These are phyloP conservation scores for Charadrius vociferus DNA, from an alignment of 2,113 vertebrate genomes.

Conservation along the genomic window DNA sequence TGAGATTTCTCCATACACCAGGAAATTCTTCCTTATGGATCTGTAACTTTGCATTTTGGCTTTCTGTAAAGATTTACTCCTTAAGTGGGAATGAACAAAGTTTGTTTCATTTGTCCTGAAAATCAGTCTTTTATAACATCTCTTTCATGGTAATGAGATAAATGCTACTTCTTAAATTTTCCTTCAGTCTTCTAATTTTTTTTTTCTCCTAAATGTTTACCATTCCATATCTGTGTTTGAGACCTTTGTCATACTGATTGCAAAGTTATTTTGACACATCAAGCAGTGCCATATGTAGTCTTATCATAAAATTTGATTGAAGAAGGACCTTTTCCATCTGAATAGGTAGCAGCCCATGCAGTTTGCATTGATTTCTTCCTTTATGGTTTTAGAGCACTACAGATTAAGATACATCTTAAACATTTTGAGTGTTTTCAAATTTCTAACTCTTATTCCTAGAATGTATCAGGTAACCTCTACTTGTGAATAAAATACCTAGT, in stretches of 20 bases:
- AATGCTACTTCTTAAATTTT: not conserved
- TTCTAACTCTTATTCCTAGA: not conserved
- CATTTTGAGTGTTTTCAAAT: not conserved
- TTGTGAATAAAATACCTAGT: not conserved
- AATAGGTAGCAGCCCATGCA: not conserved
- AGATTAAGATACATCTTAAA: not conserved
- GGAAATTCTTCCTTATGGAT: not conserved
- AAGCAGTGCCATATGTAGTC: not conserved
- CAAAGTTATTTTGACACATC: constrained; percentile 6
- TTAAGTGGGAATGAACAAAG: not conserved
- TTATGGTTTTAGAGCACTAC: not conserved
- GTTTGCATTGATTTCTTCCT: not conserved
- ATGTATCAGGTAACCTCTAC: not conserved
- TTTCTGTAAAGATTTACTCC: not conserved
- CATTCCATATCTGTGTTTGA: not conserved
- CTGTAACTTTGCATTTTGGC: not conserved
- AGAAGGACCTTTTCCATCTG: not conserved
- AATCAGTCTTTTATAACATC: not conserved
- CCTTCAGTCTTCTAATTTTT: not conserved
- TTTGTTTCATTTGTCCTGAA: not conserved
- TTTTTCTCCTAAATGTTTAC: not conserved
- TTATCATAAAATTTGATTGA: not conserved
- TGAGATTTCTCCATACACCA: not conserved
- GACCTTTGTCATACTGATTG: not conserved
- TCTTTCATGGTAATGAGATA: not conserved